Evolutionary conservation across 1,140 invertebrate species (phyloP).

Genomic region (Monochamus saltuarius): DNA sequence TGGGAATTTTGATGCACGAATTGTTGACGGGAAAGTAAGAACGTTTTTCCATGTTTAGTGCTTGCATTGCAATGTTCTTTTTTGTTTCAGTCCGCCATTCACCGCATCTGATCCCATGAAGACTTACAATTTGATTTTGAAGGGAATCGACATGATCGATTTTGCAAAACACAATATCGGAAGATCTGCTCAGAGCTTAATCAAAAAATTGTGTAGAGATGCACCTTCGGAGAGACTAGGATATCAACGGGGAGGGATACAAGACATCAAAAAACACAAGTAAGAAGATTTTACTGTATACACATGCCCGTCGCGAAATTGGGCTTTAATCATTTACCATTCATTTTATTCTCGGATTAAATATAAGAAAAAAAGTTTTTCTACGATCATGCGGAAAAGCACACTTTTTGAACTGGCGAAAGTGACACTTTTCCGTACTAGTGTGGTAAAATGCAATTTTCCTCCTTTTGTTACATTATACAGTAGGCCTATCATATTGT

Average conservation of each 20-base stretch:
- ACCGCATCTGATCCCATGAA: conserved; percentile 78
- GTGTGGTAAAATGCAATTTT: no score
- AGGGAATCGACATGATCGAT: conserved; percentile 73
- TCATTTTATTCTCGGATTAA: no score
- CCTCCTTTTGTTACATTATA: no score
- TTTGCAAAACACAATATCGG: conserved; percentile 70
- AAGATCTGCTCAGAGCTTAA: conserved; percentile 79
- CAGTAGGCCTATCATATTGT: no score
- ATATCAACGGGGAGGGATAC: conserved; percentile 88
- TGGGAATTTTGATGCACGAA: conserved; percentile 80
- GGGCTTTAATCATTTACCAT: no score
- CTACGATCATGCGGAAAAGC: no score
- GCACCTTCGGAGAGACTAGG: conserved; percentile 91
- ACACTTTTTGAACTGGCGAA: no score
- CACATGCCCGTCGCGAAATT: no score
- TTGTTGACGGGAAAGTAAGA: conserved; percentile 67
- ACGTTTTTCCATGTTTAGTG: neutral
- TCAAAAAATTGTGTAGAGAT: conserved; percentile 87
- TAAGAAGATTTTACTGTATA: conserved; percentile 53
- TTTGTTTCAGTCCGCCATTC: conserved; percentile 70
- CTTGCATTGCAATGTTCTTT: neutral
- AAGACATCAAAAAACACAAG: conserved; percentile 94
- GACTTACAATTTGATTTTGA: conserved; percentile 83
- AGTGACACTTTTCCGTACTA: no score
- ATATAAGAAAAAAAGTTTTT: no score